Evolutionary conservation across 2,888 invertebrate genomes (phyloP).

Genomic region (Callinectes sapidus): DNA sequence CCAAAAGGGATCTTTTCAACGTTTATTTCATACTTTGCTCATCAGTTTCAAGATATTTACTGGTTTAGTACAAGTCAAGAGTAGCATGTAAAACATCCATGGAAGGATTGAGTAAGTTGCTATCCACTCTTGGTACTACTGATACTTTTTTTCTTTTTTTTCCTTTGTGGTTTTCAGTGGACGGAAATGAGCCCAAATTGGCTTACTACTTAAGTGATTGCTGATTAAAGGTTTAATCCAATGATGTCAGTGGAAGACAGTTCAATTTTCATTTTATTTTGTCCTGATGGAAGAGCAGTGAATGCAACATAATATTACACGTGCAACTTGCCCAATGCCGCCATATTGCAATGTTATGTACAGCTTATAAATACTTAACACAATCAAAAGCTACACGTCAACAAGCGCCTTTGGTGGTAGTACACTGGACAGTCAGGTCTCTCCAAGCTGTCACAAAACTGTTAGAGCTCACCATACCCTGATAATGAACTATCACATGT

Average conservation of each 20-base stretch:
- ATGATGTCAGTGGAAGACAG: conserved; percentile 47
- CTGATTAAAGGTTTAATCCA: background rate
- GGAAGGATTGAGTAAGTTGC: conserved; percentile 57
- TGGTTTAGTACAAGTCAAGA: conserved; percentile 44
- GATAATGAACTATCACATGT: conserved; percentile 64
- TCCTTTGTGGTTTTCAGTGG: conserved; percentile 28
- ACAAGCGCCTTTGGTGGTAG: conserved; percentile 44
- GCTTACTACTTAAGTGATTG: background rate
- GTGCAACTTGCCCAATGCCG: conserved; percentile 60
- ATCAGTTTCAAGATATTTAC: conserved; percentile 32
- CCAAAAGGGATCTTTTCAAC: conserved; percentile 3
- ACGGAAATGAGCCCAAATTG: conserved; percentile 50
- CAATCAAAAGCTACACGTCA: conserved; percentile 32
- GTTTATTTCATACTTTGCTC: conserved; percentile 32
- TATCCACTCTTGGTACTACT: background rate
- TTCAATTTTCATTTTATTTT: conserved; percentile 24
- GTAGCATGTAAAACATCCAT: conserved; percentile 27
- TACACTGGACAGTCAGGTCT: conserved; percentile 46
- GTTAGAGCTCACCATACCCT: conserved; percentile 56
- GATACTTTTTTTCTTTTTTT: background rate
- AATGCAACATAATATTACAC: conserved; percentile 31
- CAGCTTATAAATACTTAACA: conserved; percentile 50
- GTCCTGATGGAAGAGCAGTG: conserved; percentile 38
- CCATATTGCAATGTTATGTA: conserved; percentile 51
- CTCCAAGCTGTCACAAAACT: conserved; percentile 12